Evolutionary conservation across 1,140 invertebrate genomes (phyloP).

Genomic region (Epicauta chinensis): DNA sequence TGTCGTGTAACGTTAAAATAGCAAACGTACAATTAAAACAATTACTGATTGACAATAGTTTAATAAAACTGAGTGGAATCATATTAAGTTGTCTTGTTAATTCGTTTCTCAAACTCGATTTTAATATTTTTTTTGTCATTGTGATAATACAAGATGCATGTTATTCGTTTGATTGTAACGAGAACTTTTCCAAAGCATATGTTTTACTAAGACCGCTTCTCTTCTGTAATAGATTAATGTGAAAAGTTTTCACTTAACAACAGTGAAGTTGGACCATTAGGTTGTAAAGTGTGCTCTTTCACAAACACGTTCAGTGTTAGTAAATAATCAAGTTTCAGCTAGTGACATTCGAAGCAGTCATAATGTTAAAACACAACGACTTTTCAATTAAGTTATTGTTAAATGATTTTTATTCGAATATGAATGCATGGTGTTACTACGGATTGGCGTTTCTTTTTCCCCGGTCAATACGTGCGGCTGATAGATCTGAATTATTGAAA

Average conservation of each 20-base stretch:
- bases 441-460: too few species aligned
- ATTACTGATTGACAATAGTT: slow-evolving; percentile 7
- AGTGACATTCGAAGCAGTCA: slow-evolving; percentile 15
- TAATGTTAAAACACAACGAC: slow-evolving; percentile 11
- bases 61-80: slow-evolving; percentile 11
- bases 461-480: slow-evolving; percentile 11
- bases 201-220: slow-evolving; percentile 15
- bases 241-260: slow-evolving; percentile 29
- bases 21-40: slow-evolving; percentile 6
- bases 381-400: slow-evolving; percentile 12
- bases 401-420: too few species aligned
- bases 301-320: slow-evolving; percentile 18
- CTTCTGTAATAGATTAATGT: slow-evolving; percentile 32
- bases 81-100: too few species aligned
- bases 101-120: neutral
- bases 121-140: too few species aligned
- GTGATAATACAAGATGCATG: slow-evolving; percentile 4
- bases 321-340: slow-evolving; percentile 17
- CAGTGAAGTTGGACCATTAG: slow-evolving; percentile 30
- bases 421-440: too few species aligned
- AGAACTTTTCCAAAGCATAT: slow-evolving; percentile 10
- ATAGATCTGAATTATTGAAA: slow-evolving; percentile 17
- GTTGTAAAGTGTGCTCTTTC: slow-evolving; percentile 28
- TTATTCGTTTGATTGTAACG: slow-evolving; percentile 9
- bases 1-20: too few species aligned